A percentile compares a stretch with the other conserved stretches of the same genome.
These are phyloP conservation scores for Enteromius argenteus DNA, from an alignment of 2,797 vertebrate species.

Conservation along the genomic window DNA sequence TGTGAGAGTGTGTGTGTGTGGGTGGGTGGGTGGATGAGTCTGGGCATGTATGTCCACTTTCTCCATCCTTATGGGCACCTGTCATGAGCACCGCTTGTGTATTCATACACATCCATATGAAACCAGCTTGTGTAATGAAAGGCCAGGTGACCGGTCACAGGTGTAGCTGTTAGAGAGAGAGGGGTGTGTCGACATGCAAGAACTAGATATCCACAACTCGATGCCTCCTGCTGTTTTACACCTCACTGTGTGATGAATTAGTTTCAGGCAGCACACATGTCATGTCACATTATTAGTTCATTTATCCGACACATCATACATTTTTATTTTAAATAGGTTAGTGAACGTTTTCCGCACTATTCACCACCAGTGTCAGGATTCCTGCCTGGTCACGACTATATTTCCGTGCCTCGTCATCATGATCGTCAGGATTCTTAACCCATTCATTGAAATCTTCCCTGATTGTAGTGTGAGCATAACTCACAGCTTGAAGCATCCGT, in stretches of 20 bases:
- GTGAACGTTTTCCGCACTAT: not conserved
- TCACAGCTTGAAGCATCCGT: conserved; percentile 13
- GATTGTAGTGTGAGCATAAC: conserved; percentile 31
- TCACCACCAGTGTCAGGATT: conserved; percentile 29
- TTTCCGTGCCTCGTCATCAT: conserved; percentile 62
- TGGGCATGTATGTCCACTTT: conserved; percentile 15
- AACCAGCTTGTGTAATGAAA: not conserved
- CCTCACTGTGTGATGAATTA: not conserved
- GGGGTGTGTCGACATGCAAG: conserved; percentile 41
- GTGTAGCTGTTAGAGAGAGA: conserved; percentile 43
- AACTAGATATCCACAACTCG: conserved; percentile 6
- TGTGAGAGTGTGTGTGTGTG: not conserved
- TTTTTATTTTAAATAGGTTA: not conserved
- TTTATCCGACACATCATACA: not conserved
- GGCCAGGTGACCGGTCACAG: conserved; percentile 37
- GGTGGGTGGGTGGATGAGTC: conserved; percentile 13
- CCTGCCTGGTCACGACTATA: conserved; percentile 61
- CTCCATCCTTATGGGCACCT: conserved; percentile 2
- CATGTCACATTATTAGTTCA: conserved; percentile 4
- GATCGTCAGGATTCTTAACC: conserved; percentile 58
- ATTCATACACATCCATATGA: conserved; percentile 7
- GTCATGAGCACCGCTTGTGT: not conserved
- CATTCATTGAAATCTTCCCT: conserved; percentile 45
- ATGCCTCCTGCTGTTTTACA: not conserved
- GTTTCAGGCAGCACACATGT: not conserved